Evolutionary conservation across 2,888 invertebrate species (phyloP), one percentile per base, ranked within the genome.

Genomic region (Papilio elwesi): DNA sequence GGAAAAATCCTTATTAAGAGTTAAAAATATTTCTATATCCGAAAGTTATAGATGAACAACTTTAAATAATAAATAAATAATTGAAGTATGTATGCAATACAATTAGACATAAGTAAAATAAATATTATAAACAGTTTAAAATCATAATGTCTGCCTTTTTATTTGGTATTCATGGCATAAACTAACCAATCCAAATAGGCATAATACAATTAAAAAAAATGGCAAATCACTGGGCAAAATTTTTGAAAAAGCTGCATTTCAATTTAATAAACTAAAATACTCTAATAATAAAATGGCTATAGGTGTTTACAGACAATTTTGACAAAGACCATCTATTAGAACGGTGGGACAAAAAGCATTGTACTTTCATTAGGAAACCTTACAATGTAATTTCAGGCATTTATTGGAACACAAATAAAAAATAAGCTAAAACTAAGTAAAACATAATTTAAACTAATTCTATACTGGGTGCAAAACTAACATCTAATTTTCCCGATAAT

Each of bases 321-420:
- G 66, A 70, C 59, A 70, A 74, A 63, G 43, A n/a, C 70, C 53
- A 64, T 53, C 53, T 51, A 66, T 49, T 43, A n/a, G 38, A 59
- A 68, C 70, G 74, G 74, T 74, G 74, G 74, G 74, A 66, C 13
- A 16, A 43, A 26, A 68, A 64, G 49, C 43, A 55, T 68, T 70
- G 70, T 74, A 74, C 74, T 68, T 64, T 71, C 6, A 68, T 13
- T 71, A 68, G 52, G 72, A 68, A 55, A 70, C 9, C 64, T 68
- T 59, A 71, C 8, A 71, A 67, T 26, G 12, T 67, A 43, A 72
- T 15, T 63, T 63, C 57, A 36, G 71, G 48, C 48, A 57, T 10
- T 63, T 13, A 53, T 15, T 10, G 13, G 47, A 53, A 63, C 26
- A 52, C 69, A 69, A 51, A 43, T 52, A 11, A 62, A 48, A 57